Percentiles rank a stretch among this genome's conserved stretches.
phyloP scores from a whole-genome alignment of 1,140 invertebrate genomes.

The Ceratitis capitata region DNA sequence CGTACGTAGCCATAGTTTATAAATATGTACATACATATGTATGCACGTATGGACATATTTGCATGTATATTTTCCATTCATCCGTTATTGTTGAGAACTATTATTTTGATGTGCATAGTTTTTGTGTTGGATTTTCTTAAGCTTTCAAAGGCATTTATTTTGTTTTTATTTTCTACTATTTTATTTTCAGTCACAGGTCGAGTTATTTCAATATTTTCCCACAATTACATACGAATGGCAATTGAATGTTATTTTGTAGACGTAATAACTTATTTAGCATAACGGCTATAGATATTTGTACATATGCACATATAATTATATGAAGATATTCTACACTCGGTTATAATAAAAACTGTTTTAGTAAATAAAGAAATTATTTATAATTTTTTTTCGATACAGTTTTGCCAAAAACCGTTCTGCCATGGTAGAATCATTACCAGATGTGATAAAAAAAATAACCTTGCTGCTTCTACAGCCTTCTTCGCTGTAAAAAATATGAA shows the following conservation, averaged over 20 bases:
- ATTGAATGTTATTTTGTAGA: background rate
- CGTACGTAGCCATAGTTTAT: background rate
- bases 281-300: too few relatives aligned
- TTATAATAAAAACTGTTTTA: too few relatives aligned
- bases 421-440: too few relatives aligned
- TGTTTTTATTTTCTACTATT: background rate
- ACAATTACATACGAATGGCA: background rate
- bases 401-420: too few relatives aligned
- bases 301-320: too few relatives aligned
- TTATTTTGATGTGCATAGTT: background rate
- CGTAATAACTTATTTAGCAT: background rate
- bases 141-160: background rate
- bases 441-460: too few relatives aligned
- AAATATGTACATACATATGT: background rate
- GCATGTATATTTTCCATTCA: too few relatives aligned
- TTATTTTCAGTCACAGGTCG: background rate
- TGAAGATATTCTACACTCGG: background rate
- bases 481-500: too few relatives aligned
- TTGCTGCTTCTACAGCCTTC: too few relatives aligned
- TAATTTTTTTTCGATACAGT: too few relatives aligned
- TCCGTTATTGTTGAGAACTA: background rate
- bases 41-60: background rate
- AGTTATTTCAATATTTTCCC: conserved; percentile 6
- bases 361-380: too few relatives aligned
- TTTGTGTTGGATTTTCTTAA: background rate